Evolutionary conservation across 2,888 invertebrate genomes (phyloP).

Genomic region (Sarcophaga variegata): DNA sequence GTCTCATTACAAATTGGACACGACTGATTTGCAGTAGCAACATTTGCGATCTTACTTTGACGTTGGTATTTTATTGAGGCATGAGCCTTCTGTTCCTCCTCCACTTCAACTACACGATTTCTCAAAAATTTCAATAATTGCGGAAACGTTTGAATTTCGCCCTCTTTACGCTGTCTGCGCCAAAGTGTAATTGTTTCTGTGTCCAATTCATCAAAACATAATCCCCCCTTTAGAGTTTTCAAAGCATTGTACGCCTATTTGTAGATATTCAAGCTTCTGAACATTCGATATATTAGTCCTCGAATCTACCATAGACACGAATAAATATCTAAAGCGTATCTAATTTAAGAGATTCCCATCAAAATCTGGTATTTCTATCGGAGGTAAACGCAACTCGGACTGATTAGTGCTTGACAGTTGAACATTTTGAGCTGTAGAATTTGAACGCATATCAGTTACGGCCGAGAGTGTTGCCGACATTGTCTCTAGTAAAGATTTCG

Average conservation of each 20-base stretch:
- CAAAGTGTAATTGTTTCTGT: constrained; percentile 50
- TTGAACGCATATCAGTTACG: not conserved
- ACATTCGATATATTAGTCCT: constrained; percentile 52
- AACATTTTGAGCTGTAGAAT: too few relatives aligned
- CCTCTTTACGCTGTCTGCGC: constrained; percentile 44
- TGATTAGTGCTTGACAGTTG: not conserved
- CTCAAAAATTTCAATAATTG: constrained; percentile 58
- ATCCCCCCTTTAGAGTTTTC: constrained; percentile 55
- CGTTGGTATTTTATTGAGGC: too few relatives aligned
- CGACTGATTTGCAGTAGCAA: constrained; percentile 17
- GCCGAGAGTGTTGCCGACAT: constrained; percentile 14
- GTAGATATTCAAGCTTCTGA: constrained; percentile 62
- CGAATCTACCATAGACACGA: constrained; percentile 53
- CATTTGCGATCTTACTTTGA: too few relatives aligned
- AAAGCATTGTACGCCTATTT: constrained; percentile 60
- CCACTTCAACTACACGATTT: constrained; percentile 21
- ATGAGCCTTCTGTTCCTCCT: too few relatives aligned
- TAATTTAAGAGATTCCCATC: constrained; percentile 48
- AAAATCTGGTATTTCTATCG: constrained; percentile 61
- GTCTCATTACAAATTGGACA: constrained; percentile 44
- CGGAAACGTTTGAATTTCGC: constrained; percentile 31
- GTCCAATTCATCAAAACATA: constrained; percentile 54
- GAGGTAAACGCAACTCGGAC: constrained; percentile 49
- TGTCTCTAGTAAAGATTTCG: not conserved
- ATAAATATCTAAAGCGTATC: constrained; percentile 61